Evolutionary conservation across 2,888 invertebrate species (phyloP).

Genomic region (Mylabris sibirica): DNA sequence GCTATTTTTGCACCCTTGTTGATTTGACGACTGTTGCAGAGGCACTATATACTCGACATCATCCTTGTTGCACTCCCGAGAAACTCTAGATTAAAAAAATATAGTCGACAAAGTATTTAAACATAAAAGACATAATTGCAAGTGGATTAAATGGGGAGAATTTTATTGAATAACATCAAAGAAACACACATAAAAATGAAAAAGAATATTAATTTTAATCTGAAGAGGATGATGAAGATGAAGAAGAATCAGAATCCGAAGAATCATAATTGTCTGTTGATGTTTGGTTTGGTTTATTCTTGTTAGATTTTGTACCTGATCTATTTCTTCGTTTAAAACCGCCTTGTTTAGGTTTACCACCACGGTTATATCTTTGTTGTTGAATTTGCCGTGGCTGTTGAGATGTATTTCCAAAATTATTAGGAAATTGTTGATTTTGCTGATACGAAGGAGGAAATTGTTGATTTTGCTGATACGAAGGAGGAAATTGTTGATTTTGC

Average conservation of each 20-base stretch:
- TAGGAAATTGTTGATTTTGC: background rate
- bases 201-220: background rate
- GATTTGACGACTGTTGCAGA: no score
- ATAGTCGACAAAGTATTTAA: no score
- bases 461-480: background rate
- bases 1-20: no score
- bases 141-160: background rate
- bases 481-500: background rate
- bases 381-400: background rate
- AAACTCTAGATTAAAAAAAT: no score
- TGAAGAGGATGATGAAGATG: background rate
- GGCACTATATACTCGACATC: no score
- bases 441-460: background rate
- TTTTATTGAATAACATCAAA: background rate
- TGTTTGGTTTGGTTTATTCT: background rate
- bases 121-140: no score
- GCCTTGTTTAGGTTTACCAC: background rate
- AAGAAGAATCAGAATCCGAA: background rate
- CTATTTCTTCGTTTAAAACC: background rate
- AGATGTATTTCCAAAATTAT: background rate
- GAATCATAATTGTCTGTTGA: background rate
- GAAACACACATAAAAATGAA: background rate
- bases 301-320: background rate
- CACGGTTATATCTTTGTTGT: background rate
- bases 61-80: no score